Percentiles rank a stretch among this genome's conserved stretches.
Conservation (phyloP, 2,113 vertebrate genomes). For the Circaetus gallicus region DNA sequence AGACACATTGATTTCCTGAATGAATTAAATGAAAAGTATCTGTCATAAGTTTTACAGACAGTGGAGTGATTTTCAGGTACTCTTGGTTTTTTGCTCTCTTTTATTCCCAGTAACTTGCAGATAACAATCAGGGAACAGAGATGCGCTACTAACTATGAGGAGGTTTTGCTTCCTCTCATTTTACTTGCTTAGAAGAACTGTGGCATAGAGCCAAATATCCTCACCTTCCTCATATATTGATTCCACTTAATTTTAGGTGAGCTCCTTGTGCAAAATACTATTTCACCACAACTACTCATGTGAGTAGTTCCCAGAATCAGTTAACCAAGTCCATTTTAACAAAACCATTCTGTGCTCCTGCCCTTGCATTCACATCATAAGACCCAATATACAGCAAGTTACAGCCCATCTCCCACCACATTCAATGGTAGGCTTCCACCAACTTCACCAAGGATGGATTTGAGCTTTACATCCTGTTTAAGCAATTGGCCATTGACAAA, state of each 20-base stretch:
- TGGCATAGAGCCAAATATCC: neutral
- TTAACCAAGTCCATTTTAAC: neutral
- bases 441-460: neutral
- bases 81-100: neutral
- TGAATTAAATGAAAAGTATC: slow-evolving; percentile 66
- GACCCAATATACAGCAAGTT: neutral
- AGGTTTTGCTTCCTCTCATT: neutral
- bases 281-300: neutral
- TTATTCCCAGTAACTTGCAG: neutral
- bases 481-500: neutral
- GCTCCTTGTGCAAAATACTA: neutral
- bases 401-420: neutral
- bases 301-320: neutral
- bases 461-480: neutral
- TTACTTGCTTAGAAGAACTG: neutral
- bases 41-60: slow-evolving; percentile 42
- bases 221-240: neutral
- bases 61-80: slow-evolving; percentile 9
- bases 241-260: neutral
- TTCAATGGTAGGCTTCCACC: neutral
- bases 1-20: slow-evolving; percentile 71
- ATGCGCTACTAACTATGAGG: neutral
- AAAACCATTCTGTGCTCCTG: neutral
- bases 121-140: neutral
- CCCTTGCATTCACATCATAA: fast-evolving